A percentile compares a stretch with the other conserved stretches of the same genome.
Conservation (phyloP, 2,888 invertebrate species). For the Empis livida region DNA sequence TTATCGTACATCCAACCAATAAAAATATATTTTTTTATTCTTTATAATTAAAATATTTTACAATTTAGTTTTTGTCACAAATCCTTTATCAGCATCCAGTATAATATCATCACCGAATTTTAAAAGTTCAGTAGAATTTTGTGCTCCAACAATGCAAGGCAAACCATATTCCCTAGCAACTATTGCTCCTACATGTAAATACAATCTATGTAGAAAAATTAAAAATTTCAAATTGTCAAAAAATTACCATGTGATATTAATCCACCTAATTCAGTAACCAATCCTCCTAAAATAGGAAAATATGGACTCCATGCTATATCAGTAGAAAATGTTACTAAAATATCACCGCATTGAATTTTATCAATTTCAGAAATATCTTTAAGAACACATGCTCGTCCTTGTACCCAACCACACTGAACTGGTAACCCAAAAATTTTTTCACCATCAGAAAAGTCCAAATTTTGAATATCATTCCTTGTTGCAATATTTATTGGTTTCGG, state of each 20-base stretch:
- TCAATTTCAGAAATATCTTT: constrained; percentile 49
- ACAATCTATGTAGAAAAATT: neutral
- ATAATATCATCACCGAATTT: constrained; percentile 50
- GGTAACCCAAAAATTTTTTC: constrained; percentile 46
- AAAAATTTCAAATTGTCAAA: neutral
- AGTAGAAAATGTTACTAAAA: constrained; percentile 62
- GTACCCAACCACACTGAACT: constrained; percentile 54
- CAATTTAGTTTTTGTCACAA: neutral
- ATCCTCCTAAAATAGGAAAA: constrained; percentile 63
- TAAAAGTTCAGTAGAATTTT: constrained; percentile 51
- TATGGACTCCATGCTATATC: constrained; percentile 81
- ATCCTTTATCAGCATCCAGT: constrained; percentile 40
- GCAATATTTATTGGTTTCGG: constrained; percentile 25
- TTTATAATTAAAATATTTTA: neutral
- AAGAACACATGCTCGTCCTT: constrained; percentile 60
- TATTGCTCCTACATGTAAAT: constrained; percentile 49
- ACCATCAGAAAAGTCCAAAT: neutral
- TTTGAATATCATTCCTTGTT: neutral
- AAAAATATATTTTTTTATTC: too few relatives aligned
- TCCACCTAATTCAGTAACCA: constrained; percentile 73
- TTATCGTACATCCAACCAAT: too few relatives aligned
- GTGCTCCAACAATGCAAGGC: constrained; percentile 67
- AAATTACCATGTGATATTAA: constrained; percentile 63
- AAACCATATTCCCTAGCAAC: constrained; percentile 73
- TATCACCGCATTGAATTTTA: constrained; percentile 48